Percentiles rank a stretch among this genome's conserved stretches.
Conservation (phyloP, 2,888 invertebrate species). For the Drosophila mayaguana region DNA sequence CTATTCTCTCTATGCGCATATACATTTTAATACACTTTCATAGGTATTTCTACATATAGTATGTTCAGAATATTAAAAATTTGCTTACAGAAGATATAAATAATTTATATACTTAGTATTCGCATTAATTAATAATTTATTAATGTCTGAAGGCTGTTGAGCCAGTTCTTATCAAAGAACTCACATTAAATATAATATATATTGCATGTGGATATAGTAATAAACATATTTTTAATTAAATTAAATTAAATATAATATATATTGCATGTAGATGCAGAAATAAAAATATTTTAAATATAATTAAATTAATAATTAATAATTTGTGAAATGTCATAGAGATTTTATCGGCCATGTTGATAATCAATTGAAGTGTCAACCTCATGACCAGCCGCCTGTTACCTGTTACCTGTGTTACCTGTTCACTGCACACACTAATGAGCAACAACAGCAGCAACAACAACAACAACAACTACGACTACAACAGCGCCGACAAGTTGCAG, state of each 20-base stretch:
- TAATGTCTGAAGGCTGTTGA: not conserved
- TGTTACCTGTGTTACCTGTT: slow-evolving; percentile 59
- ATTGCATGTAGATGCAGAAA: too few species aligned
- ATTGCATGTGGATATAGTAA: too few species aligned
- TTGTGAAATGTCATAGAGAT: not conserved
- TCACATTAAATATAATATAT: not conserved
- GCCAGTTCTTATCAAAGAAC: not conserved
- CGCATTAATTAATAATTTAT: not conserved
- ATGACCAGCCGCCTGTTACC: slow-evolving; percentile 28
- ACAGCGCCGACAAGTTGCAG: slow-evolving; percentile 61
- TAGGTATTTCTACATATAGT: not conserved
- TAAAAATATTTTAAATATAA: not conserved
- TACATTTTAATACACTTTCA: not conserved
- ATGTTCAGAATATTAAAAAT: too few species aligned
- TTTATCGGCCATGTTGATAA: slow-evolving; percentile 9
- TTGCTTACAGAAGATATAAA: too few species aligned
- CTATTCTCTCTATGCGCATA: too few species aligned
- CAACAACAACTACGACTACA: slow-evolving; percentile 48
- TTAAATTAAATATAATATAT: too few species aligned
- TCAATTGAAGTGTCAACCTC: slow-evolving; percentile 46
- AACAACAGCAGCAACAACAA: slow-evolving; percentile 21
- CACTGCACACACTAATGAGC: slow-evolving; percentile 62
- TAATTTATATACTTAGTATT: too few species aligned
- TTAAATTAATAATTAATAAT: not conserved
- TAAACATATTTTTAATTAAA: too few species aligned